Evolutionary conservation across 1,140 invertebrate species (phyloP).

Genomic region (Hormaphis cornu): DNA sequence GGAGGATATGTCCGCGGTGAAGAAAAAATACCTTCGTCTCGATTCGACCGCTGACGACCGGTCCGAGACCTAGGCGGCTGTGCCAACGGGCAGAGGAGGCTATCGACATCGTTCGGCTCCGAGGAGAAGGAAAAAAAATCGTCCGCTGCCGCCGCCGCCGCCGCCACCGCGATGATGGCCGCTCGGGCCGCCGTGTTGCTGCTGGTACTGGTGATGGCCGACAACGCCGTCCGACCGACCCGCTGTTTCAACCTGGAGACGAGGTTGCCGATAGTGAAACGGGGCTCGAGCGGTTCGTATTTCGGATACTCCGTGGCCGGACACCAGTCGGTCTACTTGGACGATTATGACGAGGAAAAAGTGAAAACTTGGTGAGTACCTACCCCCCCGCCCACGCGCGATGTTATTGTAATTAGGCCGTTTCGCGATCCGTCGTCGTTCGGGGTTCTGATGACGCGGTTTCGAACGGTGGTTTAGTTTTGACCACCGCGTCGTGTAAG

Average conservation of each 20-base stretch:
- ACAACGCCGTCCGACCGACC: not conserved
- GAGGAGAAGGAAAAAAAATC: too few species aligned
- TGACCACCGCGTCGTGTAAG: too few species aligned
- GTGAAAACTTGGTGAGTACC: conserved; percentile 50
- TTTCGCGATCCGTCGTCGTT: not conserved
- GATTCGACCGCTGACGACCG: too few species aligned
- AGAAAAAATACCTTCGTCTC: too few species aligned
- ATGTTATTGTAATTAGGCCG: not conserved
- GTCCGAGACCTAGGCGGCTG: too few species aligned
- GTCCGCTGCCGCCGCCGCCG: too few species aligned
- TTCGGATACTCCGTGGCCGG: conserved; percentile 85
- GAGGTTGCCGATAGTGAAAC: conserved; percentile 71
- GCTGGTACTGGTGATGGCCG: not conserved
- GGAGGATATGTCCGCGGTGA: too few species aligned
- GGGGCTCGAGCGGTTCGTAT: conserved; percentile 59
- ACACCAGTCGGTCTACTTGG: conserved; percentile 58
- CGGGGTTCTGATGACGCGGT: not conserved
- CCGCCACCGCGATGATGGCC: too few species aligned
- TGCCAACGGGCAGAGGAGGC: too few species aligned
- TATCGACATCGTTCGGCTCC: too few species aligned
- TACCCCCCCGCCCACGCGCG: not conserved
- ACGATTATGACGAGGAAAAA: conserved; percentile 43
- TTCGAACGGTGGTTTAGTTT: too few species aligned
- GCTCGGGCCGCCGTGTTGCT: too few species aligned
- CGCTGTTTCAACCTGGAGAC: conserved; percentile 72